Conservation (phyloP, 2,113 vertebrate genomes). For the Tyto alba region DNA sequence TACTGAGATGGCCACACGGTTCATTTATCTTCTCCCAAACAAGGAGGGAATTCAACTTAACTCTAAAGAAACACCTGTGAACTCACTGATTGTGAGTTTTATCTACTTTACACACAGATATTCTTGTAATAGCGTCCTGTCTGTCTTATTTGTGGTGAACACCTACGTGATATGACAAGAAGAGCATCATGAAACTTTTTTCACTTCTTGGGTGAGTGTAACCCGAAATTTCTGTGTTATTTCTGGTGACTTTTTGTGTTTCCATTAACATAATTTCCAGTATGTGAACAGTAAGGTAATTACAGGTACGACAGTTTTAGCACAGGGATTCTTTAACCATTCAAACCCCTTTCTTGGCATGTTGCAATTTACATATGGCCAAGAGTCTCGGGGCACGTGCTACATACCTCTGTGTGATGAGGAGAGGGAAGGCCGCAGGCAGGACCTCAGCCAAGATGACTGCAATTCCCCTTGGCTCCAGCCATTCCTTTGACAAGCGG, state of each 20-base stretch:
- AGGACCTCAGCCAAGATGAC: not conserved
- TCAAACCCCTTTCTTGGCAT: not conserved
- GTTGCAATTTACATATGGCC: too few relatives aligned
- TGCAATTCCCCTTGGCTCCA: accelerated
- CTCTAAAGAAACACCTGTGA: not conserved
- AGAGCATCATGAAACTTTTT: not conserved
- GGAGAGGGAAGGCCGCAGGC: not conserved
- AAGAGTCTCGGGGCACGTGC: not conserved
- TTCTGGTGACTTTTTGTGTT: not conserved
- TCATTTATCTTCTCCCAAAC: not conserved
- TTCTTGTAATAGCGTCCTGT: not conserved
- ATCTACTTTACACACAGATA: not conserved
- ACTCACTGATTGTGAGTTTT: not conserved
- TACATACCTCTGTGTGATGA: not conserved
- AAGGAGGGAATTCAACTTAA: not conserved
- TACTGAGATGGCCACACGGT: not conserved
- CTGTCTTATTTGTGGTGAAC: not conserved
- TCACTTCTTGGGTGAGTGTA: not conserved
- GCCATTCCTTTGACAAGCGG: not conserved
- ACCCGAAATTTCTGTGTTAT: not conserved
- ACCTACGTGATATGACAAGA: not conserved
- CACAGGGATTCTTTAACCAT: not conserved
- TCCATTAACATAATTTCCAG: not conserved
- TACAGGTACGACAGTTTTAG: not conserved
- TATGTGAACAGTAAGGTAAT: not conserved